Conservation (phyloP, 2,113 vertebrate species). For the Climacteris rufus region DNA sequence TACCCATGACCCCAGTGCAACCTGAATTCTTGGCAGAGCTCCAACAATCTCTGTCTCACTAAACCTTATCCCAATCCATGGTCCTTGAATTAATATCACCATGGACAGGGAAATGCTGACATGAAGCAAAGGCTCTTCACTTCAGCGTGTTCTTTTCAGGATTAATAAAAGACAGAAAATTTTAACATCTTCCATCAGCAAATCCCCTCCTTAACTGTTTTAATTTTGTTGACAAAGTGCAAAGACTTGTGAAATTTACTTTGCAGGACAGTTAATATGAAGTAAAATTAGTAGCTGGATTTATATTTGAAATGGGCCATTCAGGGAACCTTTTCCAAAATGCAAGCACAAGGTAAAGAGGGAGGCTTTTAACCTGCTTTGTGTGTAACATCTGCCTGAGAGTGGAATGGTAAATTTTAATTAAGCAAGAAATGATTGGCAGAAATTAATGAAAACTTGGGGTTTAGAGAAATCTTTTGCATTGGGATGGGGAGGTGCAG, state of each 20-base stretch:
- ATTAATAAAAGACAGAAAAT: background rate
- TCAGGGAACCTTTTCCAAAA: background rate
- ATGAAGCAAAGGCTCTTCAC: background rate
- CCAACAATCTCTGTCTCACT: background rate
- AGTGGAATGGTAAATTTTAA: background rate
- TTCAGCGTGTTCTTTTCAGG: background rate
- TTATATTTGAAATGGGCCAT: background rate
- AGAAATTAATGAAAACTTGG: background rate
- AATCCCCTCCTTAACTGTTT: background rate
- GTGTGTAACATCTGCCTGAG: background rate
- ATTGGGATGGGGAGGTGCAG: background rate
- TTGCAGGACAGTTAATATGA: background rate
- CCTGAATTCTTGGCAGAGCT: background rate
- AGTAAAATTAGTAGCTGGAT: background rate
- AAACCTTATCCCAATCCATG: background rate
- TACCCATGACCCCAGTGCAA: background rate
- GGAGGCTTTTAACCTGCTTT: background rate
- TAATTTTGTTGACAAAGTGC: constrained; percentile 7
- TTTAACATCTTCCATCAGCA: constrained; percentile 15
- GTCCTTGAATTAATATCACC: background rate
- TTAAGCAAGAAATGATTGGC: background rate
- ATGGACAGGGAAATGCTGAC: background rate
- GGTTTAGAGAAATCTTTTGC: background rate
- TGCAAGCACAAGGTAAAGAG: background rate
- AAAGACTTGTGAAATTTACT: constrained; percentile 28